Base-by-base conservation (phyloP, 2,797 vertebrate species). In the Lindbergichthys nudifrons region DNA sequence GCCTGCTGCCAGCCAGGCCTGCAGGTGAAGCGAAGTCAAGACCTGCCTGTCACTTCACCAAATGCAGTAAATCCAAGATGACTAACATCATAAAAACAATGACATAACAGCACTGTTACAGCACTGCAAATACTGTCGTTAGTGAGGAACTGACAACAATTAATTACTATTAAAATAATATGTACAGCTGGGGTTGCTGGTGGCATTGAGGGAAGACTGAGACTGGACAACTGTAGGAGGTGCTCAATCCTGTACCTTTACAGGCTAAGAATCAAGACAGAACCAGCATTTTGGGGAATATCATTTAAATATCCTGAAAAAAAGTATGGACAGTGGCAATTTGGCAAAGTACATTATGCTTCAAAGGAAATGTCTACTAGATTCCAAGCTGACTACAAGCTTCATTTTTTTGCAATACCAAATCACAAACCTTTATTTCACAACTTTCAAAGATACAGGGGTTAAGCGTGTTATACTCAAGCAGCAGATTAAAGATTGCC, bases 1-100 rank as follows among this genome's bases (percentile, higher is more conserved):
- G 67, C 62, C 66, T 39, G 23, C 56, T 66, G 73, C 73, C 47
- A 81, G 41, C 19, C 18, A 70, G 59, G 51, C 58, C 74, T 75
- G 54, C 60, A 65, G 69, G 66, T 68, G 62, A 64, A 73, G 14
- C 70, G 21, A 63, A 81, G 59, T 80, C 32, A 78, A 74, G 64
- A 63, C 62, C 76, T 53, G 75, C 19, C 46, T 45, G 47, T 84
- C 70, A 80, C 57, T 73, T 21, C 41, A 36, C 65, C 54, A 75
- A 54, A 51, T 63, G 45, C 43, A 70, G 42, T 51, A 36, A 80
- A 77, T 76, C 23, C 67, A 70, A 60, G 19, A 65, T 47, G 57
- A 75, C 75, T 10, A 45, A 50, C n/a, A 14, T 57, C 60, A 78
- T 52, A 32, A 54, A 62, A 73, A 43, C 23, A 48, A 80, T 80